These are phyloP conservation scores for Synanthedon vespiformis DNA, from an alignment of 2,888 invertebrate genomes.

Conservation along the genomic window DNA sequence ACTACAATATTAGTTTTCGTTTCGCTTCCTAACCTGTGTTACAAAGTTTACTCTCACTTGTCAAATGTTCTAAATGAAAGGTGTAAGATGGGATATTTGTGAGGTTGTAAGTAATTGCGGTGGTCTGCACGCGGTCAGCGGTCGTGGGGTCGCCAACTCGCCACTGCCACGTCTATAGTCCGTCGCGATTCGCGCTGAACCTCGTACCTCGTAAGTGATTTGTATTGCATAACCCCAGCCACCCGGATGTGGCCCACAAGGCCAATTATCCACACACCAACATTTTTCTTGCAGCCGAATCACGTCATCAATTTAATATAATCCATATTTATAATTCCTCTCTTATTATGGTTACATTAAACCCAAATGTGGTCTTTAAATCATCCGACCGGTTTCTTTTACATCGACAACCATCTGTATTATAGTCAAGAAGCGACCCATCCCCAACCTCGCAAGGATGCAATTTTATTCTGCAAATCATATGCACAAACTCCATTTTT, in stretches of 20 bases:
- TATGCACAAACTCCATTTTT: too few species aligned
- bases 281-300: slow-evolving; percentile 22
- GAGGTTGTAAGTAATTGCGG: too few species aligned
- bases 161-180: slow-evolving; percentile 4
- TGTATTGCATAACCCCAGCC: slow-evolving; percentile 38
- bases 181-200: slow-evolving; percentile 13
- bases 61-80: too few species aligned
- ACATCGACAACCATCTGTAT: too few species aligned
- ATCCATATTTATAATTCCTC: slow-evolving; percentile 8
- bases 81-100: too few species aligned
- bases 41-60: too few species aligned
- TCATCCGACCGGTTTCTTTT: too few species aligned
- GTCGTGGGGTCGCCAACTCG: slow-evolving; percentile 4
- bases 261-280: slow-evolving; percentile 31
- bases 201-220: slow-evolving; percentile 19
- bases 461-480: too few species aligned
- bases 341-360: slow-evolving; percentile 9
- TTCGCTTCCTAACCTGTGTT: too few species aligned
- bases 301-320: slow-evolving; percentile 9
- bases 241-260: slow-evolving; percentile 56
- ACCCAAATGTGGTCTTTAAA: background rate
- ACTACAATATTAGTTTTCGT: too few species aligned
- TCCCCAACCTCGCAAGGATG: too few species aligned
- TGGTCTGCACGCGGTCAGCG: slow-evolving; percentile 1
- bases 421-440: too few species aligned